Evolutionary conservation across 2,888 invertebrate species (phyloP), one percentile per base, ranked within the genome.

Genomic region (Noctua pronuba): DNA sequence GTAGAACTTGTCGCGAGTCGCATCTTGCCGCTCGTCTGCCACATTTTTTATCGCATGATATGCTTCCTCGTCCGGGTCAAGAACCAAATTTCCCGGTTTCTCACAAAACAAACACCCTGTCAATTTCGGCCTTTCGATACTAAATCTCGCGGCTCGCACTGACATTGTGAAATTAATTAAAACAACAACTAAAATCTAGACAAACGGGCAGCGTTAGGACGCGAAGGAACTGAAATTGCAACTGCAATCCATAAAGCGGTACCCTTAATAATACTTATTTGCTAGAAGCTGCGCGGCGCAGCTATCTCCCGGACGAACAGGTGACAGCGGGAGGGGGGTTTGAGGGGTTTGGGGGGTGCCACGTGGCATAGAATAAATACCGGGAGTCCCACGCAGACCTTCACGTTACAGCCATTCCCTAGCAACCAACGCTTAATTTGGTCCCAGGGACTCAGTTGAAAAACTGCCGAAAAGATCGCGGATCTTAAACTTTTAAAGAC

Each of bases 221-320:
- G 65, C 44, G n/a, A 3, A 21, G 16, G 18, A 24, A 44, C 38
- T 66, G 28, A 44, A 67, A 67, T 64, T 80, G 80, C 85, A 84
- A 79, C 73, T 82, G 85, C 81, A 82, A 67, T 64, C 41, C 11
- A 64, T 68, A 72, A n/a, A 41, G 4, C 35, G 41, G 49, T 76
- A 38, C 31, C 67, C 67, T 46, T 31, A 68, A 65, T 52, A n/a
- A 28, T 49, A 52, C 46, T 2, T 62, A 64, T 79, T 62, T 72
- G 18, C n/a, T 65, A 38, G 65, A 80, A 38, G 55, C 71, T 82
- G 82, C 86, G 82, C 82, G 24, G 81, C 81, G 85, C 85, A 80
- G 68, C 44, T 1, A 18, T 49, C 21, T 4, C 16, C 31, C 55
- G 28, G 41, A 67, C 60, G 41, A 65, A 58, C 65, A 79, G 68